These are phyloP conservation scores for Zingel zingel DNA, from an alignment of 2,113 vertebrate genomes.

Conservation along the genomic window DNA sequence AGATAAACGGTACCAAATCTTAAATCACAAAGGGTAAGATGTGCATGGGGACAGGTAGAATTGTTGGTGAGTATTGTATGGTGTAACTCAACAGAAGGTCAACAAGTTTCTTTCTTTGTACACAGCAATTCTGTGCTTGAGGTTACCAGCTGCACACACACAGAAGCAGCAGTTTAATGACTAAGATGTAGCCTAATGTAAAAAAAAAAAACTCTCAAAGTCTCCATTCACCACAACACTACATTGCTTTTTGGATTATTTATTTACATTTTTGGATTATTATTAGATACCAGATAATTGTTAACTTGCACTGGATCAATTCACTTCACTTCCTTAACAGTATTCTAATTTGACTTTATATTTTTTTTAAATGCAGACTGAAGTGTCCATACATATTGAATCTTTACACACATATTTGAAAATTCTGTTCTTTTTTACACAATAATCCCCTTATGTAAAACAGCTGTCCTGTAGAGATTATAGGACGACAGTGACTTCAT, in stretches of 20 bases:
- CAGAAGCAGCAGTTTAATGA: neutral
- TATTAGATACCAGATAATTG: neutral
- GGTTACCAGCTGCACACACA: slow-evolving; percentile 4
- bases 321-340: neutral
- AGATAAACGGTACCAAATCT: too few species aligned
- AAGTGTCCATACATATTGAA: neutral
- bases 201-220: neutral
- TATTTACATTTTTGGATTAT: neutral
- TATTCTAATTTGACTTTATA: neutral
- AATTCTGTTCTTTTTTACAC: neutral
- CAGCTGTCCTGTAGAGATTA: slow-evolving; percentile 48
- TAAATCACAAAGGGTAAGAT: neutral
- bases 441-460: slow-evolving; percentile 25
- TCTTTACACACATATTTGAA: neutral
- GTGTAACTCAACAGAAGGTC: neutral
- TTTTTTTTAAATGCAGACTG: neutral
- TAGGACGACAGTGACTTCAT: slow-evolving; percentile 26
- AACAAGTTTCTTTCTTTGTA: slow-evolving; percentile 4
- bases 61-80: neutral
- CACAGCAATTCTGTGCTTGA: slow-evolving; percentile 11
- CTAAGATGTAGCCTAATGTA: neutral
- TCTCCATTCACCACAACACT: neutral
- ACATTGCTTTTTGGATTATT: neutral
- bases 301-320: neutral
- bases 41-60: neutral